Percentiles rank a stretch among this genome's conserved stretches.
Conservation (phyloP, 92 coral and sea anemone species). For the Epizoanthus scotinus region DNA sequence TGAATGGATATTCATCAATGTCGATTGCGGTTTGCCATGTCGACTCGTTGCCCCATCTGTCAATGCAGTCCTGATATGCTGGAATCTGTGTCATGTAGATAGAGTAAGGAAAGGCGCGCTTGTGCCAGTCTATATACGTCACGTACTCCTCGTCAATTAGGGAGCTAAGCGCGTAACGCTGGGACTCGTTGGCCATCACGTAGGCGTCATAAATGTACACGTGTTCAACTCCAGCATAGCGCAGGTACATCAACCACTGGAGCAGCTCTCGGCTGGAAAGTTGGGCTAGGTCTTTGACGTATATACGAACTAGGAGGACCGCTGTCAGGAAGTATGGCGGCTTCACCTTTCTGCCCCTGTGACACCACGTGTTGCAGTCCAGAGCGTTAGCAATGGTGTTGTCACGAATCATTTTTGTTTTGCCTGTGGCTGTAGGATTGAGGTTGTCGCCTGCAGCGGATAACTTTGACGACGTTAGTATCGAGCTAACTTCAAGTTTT, state of each 20-base stretch:
- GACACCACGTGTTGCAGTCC: constrained; percentile 37
- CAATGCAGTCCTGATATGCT: constrained; percentile 42
- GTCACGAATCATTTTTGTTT: background rate
- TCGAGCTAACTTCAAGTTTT: background rate
- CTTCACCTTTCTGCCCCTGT: constrained; percentile 18
- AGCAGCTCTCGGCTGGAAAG: constrained; percentile 46
- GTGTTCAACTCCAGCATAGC: constrained; percentile 57
- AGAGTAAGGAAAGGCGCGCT: constrained; percentile 44
- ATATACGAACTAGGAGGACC: constrained; percentile 47
- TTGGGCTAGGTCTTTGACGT: constrained; percentile 43
- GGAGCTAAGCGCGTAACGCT: constrained; percentile 44
- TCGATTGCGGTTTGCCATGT: constrained; percentile 42
- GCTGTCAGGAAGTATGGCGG: constrained; percentile 54
- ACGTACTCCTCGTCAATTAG: constrained; percentile 46
- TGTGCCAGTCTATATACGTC: constrained; percentile 53
- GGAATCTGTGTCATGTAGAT: constrained; percentile 46
- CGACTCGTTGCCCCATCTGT: constrained; percentile 4
- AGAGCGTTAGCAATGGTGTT: background rate
- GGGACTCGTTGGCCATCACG: constrained; percentile 41
- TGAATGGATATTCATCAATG: constrained; percentile 55
- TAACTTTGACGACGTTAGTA: background rate
- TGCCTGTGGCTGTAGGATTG: background rate
- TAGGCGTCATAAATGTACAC: constrained; percentile 57
- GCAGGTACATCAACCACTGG: constrained; percentile 55
- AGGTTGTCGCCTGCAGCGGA: background rate